phyloP scores from a whole-genome alignment of 1,140 invertebrate species.

The Triops longicaudatus region DNA sequence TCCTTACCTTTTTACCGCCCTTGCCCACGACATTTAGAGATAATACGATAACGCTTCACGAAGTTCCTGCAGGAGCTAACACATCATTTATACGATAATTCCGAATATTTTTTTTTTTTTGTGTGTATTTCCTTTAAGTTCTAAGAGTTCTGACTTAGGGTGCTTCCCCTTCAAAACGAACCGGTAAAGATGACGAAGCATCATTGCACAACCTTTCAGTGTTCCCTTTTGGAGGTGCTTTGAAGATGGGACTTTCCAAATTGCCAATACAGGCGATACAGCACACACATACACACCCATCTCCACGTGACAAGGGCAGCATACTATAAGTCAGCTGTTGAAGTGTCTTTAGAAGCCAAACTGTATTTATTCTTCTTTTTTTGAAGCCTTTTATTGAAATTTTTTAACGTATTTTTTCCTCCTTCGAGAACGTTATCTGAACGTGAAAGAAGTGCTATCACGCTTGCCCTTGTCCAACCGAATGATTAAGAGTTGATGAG shows the following conservation, averaged over 20 bases:
- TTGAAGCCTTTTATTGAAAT: background rate
- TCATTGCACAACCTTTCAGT: background rate
- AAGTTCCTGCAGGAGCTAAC: background rate
- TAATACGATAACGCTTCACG: slow-evolving; percentile 10
- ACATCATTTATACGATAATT: background rate
- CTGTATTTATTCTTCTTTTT: background rate
- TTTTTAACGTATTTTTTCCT: background rate
- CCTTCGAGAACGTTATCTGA: background rate
- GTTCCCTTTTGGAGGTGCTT: background rate
- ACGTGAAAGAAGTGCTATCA: background rate
- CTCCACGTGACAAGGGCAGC: background rate
- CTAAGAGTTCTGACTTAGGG: background rate
- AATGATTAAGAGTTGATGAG: slow-evolving; percentile 8
- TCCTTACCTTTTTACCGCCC: background rate
- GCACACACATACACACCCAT: background rate
- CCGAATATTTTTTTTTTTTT: background rate
- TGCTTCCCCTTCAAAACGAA: background rate
- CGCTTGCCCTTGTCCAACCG: background rate
- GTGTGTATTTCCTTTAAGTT: background rate
- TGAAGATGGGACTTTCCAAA: slow-evolving; percentile 5
- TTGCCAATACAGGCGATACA: background rate
- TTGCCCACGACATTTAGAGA: slow-evolving; percentile 7
- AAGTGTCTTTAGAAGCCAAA: background rate
- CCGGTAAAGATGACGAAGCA: slow-evolving; percentile 5
- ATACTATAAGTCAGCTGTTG: background rate